These are phyloP conservation scores for Microvelia longipes DNA, from an alignment of 1,140 invertebrate genomes.

Conservation along the genomic window DNA sequence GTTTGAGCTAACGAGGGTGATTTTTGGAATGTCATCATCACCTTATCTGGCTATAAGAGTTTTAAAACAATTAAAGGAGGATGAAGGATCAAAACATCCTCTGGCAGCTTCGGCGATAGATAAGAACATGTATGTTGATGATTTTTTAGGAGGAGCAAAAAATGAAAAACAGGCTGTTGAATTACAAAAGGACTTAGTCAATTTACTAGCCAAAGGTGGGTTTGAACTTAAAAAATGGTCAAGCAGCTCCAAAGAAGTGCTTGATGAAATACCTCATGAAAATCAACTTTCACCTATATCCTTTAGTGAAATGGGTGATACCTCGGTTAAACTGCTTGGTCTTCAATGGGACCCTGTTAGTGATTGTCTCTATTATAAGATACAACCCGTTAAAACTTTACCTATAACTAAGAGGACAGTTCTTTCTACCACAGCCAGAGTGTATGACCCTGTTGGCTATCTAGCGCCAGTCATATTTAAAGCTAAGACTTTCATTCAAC, in stretches of 20 bases:
- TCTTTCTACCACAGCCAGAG: conserved; percentile 16
- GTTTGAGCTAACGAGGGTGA: conserved; percentile 25
- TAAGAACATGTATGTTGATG: conserved; percentile 22
- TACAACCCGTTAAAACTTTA: neutral
- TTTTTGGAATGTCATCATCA: conserved; percentile 25
- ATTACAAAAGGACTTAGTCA: conserved; percentile 16
- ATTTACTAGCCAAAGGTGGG: conserved; percentile 15
- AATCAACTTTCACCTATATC: neutral
- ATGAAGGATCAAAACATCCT: conserved; percentile 21
- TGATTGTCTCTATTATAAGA: neutral
- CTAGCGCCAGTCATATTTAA: conserved; percentile 20
- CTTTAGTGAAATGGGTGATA: neutral
- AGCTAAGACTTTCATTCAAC: conserved; percentile 15
- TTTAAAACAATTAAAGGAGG: conserved; percentile 26
- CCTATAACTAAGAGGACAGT: conserved; percentile 14
- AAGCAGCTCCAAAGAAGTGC: conserved; percentile 17
- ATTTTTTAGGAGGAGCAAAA: conserved; percentile 15
- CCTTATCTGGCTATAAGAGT: conserved; percentile 26
- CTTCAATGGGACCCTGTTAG: conserved; percentile 6
- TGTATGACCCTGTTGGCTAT: conserved; percentile 25
- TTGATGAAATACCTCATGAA: neutral
- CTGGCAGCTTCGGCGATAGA: conserved; percentile 11
- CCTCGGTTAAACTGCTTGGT: conserved; percentile 9
- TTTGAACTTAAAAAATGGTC: conserved; percentile 25
- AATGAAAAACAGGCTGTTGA: conserved; percentile 15